Conservation (phyloP, 2,113 vertebrate species). For the Acrocephalus kingi region DNA sequence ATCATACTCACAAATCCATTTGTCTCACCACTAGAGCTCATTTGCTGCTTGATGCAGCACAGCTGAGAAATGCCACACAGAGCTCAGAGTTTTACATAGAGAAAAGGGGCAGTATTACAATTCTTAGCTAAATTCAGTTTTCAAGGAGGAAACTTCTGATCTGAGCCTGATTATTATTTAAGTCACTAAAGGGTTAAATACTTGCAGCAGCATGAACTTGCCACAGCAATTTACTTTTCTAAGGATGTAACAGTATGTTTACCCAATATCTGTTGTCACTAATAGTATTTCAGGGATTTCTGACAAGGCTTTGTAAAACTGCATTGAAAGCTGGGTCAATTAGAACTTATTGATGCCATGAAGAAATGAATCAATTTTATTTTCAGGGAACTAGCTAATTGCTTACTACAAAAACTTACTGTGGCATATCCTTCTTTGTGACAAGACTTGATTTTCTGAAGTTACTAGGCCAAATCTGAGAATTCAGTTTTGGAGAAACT, state of each 20-base stretch:
- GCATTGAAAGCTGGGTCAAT: background rate
- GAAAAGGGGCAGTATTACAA: background rate
- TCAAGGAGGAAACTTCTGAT: background rate
- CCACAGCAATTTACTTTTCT: background rate
- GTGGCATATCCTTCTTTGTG: background rate
- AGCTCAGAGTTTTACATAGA: background rate
- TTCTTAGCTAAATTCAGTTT: background rate
- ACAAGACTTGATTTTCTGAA: background rate
- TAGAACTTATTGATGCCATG: background rate
- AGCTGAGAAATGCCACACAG: background rate
- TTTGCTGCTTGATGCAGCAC: background rate
- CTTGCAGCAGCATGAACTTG: background rate
- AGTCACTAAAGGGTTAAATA: background rate
- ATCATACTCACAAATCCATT: background rate
- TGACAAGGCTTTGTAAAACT: background rate
- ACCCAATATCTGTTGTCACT: background rate
- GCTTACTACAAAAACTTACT: background rate
- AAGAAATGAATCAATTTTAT: background rate
- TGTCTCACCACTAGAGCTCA: background rate
- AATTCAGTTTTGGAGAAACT: background rate
- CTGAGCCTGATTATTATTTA: background rate
- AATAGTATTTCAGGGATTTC: background rate
- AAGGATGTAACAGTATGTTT: background rate
- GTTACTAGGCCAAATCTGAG: background rate
- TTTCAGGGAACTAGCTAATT: background rate